These are phyloP conservation scores for Isoperla grammatica DNA, from an alignment of 2,888 invertebrate species.

Conservation along the genomic window DNA sequence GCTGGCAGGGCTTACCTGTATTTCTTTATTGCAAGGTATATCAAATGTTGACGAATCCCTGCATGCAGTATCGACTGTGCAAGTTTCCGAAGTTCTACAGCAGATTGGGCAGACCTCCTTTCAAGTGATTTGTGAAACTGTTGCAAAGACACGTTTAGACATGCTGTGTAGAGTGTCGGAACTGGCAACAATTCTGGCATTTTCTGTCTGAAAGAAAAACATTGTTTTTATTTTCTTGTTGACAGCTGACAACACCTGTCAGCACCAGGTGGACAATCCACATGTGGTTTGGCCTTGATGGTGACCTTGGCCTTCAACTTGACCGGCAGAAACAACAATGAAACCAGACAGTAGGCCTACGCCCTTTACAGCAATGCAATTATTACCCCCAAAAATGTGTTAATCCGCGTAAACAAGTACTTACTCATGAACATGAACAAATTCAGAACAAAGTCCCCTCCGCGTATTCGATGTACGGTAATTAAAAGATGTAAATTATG, in stretches of 20 bases:
- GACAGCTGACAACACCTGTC: slow-evolving; percentile 1
- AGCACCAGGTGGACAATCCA: background rate
- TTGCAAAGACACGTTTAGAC: slow-evolving; percentile 11
- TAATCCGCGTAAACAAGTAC: too few species aligned
- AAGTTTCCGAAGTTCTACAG: slow-evolving; percentile 22
- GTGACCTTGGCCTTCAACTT: slow-evolving; percentile 15
- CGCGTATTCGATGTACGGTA: too few species aligned
- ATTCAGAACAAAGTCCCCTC: too few species aligned
- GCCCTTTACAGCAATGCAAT: too few species aligned
- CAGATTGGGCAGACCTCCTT: slow-evolving; percentile 21
- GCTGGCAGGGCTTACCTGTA: slow-evolving; percentile 28
- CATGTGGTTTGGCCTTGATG: background rate
- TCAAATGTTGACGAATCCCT: slow-evolving; percentile 34
- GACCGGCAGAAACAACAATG: too few species aligned
- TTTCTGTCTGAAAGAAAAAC: background rate
- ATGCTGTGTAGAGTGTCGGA: slow-evolving; percentile 26
- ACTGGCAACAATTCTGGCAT: slow-evolving; percentile 32
- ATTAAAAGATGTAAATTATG: too few species aligned
- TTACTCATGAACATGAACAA: too few species aligned
- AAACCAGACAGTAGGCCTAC: too few species aligned
- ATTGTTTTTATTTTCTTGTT: background rate
- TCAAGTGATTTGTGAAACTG: slow-evolving; percentile 12
- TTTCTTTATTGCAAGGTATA: slow-evolving; percentile 31
- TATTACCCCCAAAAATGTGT: too few species aligned
- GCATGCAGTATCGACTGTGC: slow-evolving; percentile 29